Conservation (phyloP, 2,113 vertebrate genomes). For the Blennius ocellaris region DNA sequence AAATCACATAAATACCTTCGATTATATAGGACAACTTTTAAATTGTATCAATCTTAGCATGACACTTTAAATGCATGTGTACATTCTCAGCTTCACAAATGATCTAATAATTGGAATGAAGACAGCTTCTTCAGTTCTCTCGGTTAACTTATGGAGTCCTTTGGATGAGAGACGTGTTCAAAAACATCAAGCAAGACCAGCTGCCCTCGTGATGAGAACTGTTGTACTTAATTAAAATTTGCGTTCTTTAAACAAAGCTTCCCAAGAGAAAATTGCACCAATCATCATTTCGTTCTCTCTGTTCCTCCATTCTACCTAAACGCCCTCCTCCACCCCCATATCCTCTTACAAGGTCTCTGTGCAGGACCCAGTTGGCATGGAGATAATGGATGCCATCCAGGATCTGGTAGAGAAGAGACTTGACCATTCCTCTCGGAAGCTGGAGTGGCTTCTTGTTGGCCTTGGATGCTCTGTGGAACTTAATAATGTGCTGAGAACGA, state of each 20-base stretch:
- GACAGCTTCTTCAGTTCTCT: too few relatives aligned
- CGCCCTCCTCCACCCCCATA: conserved; percentile 10
- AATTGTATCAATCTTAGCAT: too few relatives aligned
- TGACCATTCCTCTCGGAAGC: conserved; percentile 99
- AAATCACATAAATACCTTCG: background rate
- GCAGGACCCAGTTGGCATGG: conserved; percentile 99
- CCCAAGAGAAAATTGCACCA: too few relatives aligned
- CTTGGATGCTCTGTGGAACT: conserved; percentile 99
- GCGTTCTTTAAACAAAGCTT: too few relatives aligned
- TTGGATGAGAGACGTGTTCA: too few relatives aligned
- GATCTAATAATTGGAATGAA: too few relatives aligned
- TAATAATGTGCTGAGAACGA: conserved; percentile 95
- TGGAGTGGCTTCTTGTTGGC: conserved; percentile 99
- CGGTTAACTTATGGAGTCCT: too few relatives aligned
- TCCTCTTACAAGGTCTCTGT: conserved; percentile 98
- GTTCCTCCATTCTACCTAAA: conserved; percentile 33
- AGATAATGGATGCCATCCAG: conserved; percentile 99
- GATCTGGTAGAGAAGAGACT: conserved; percentile 99
- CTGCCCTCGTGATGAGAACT: too few relatives aligned
- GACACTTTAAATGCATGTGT: too few relatives aligned
- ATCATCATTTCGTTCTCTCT: conserved; percentile 16
- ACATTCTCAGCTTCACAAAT: too few relatives aligned
- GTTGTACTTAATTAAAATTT: too few relatives aligned
- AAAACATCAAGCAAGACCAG: too few relatives aligned
- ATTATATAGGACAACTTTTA: background rate